Evolutionary conservation across 1,140 invertebrate species (phyloP), one percentile per base, ranked within the genome.

Genomic region (Bombus superbus): DNA sequence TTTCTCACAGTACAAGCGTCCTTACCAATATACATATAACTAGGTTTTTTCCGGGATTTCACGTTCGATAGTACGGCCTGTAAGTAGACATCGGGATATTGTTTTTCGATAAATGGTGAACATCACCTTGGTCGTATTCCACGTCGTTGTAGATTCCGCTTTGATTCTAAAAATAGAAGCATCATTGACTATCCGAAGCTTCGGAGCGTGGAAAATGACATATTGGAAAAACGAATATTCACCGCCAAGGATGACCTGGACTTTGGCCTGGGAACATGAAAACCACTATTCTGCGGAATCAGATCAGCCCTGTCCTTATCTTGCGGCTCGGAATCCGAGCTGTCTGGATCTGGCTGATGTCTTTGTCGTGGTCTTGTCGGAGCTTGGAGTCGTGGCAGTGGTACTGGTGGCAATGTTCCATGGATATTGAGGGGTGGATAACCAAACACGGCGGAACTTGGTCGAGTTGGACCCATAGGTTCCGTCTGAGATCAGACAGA

Each of bases 101-200:
- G 90, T 96, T 95, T 92, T 96, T 94, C 87, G 96, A 94, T 88
- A 96, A 92, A 94, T 96, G 95, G 92, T 96, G 95, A 92, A 96
- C 95, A 89, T 96, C 96, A 80, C 96, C 96, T 89, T 97, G 96
- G 91, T 98, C 97, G 90, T 98, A 98, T 86, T 98, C 97, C 35
- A 98, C 97, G 92, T 98, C 98, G 91, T 98, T 98, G 93, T 98
- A 98, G 88, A 98, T 98, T 73, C 97, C 97, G 90, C 97, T 98
- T 96, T 98, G 97, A 94, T 98, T 98, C 97, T 96, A 91, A 62
- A 74, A 94, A 94, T 84, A 89, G 42, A 66, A 44, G n/a, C 4
- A 11, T 42, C 53, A 35, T 44, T 35, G 69, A 44, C 18, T 57
- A 22, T 38, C 11, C 3, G 44, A 53, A 28, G n/a, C 22, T 25